phyloP scores from a whole-genome alignment of 2,113 vertebrate genomes.

The Romanogobio albipinnatus region DNA sequence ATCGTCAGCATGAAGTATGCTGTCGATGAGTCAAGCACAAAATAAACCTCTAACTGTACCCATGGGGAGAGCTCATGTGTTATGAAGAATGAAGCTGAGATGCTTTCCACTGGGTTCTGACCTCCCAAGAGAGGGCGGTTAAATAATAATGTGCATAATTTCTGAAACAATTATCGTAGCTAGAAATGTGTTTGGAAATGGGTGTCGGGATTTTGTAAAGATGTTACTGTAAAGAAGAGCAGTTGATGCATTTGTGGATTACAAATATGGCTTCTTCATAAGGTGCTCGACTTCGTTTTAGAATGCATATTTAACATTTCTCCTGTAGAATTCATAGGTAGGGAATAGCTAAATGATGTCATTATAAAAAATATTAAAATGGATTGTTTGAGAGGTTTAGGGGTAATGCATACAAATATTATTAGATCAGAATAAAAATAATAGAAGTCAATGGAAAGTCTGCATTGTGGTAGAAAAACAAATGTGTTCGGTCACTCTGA shows the following conservation, averaged over 20 bases:
- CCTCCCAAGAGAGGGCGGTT: not conserved
- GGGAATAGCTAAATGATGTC: not conserved
- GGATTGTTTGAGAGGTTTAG: not conserved
- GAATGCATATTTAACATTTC: slow-evolving; percentile 1
- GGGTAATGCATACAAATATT: not conserved
- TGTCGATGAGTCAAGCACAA: slow-evolving; percentile 45
- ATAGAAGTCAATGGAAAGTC: not conserved
- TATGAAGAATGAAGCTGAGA: slow-evolving; percentile 41
- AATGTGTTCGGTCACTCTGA: too few species aligned
- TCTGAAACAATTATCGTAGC: not conserved
- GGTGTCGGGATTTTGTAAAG: not conserved
- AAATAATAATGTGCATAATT: not conserved
- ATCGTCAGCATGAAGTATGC: slow-evolving; percentile 37
- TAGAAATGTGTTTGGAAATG: not conserved
- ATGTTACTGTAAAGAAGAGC: not conserved
- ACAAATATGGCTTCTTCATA: not conserved
- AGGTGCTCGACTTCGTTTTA: not conserved
- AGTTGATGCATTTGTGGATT: not conserved
- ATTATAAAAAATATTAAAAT: not conserved
- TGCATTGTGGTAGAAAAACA: too few species aligned
- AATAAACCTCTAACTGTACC: not conserved
- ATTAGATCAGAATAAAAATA: not conserved
- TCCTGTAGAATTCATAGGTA: not conserved
- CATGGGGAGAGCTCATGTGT: slow-evolving; percentile 1
- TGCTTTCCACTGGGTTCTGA: not conserved